Base-by-base conservation (phyloP, 2,888 invertebrate species). In the Lampropteryx suffumata region DNA sequence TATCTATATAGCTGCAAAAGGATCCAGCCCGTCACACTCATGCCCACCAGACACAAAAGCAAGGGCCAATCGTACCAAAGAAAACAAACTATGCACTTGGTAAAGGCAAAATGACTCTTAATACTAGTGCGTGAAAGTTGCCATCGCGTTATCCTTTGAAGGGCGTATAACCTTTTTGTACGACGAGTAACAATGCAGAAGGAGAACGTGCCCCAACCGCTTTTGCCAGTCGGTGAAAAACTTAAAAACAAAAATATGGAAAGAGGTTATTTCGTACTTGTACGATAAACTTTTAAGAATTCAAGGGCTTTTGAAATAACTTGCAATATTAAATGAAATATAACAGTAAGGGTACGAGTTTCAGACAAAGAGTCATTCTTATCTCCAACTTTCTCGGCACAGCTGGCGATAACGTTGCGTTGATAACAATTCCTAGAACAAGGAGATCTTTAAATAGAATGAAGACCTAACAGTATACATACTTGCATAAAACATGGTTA, bases 171-270 rank as follows among this genome's bases (percentile, higher is more conserved):
- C 55, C 63, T 68, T 76, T 74, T 83, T 84, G 67, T 74, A 56
- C 33, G 57, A 52, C 57, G 50, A 57, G 57, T 57, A 65, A 75
- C 74, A 80, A 79, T 76, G 82, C 83, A 83, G 82, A 77, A 76
- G 70, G 80, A 88, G 85, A 88, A 86, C 88, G 84, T 85, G 88
- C 82, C 82, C 84, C 69, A 77, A 88, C 88, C 81, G 81, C 87
- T 84, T 82, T 83, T 78, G 80, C 80, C 76, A 69, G 77, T 80
- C 79, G 64, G 72, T 78, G 74, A 81, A 86, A 83, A 82, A 74
- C 69, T 72, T 71, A 50, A 65, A 67, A 64, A 68, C 61, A 57
- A 58, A 62, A 59, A 55, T 41, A 34, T 49, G 45, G 34, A 45
- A 47, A 33, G 62, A 69, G 73, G 65, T 62, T 53, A 62, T 67